phyloP scores from a whole-genome alignment of 1,140 invertebrate species.

The Elysia chlorotica region DNA sequence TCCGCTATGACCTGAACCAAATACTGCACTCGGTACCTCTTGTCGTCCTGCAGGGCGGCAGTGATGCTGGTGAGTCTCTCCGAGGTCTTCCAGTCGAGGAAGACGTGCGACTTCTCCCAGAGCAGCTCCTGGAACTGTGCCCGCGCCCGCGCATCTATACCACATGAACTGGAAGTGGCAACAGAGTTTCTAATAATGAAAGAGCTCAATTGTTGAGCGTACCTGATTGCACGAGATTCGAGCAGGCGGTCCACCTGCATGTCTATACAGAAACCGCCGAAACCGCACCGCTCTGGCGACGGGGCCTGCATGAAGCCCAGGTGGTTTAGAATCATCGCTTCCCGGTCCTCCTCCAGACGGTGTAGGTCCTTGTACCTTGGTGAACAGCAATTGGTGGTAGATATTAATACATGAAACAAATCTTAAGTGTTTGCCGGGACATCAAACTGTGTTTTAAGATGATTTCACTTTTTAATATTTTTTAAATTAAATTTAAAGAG shows the following conservation, averaged over 20 bases:
- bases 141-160: no score
- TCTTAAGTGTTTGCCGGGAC: no score
- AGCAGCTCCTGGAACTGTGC: conserved; percentile 92
- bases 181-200: no score
- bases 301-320: conserved; percentile 95
- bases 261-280: conserved; percentile 83
- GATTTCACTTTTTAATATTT: no score
- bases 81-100: conserved; percentile 82
- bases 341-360: conserved; percentile 90
- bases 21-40: no score
- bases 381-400: no score
- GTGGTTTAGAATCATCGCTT: conserved; percentile 92
- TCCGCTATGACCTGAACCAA: no score
- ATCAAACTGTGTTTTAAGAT: no score
- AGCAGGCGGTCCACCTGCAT: conserved; percentile 68
- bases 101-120: conserved; percentile 91
- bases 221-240: conserved; percentile 73
- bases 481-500: no score
- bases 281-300: conserved; percentile 91
- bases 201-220: conserved; percentile 8
- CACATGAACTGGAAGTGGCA: no score
- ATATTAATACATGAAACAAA: no score
- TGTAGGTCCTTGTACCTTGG: conserved; percentile 87
- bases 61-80: conserved; percentile 92
- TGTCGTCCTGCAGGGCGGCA: conserved; percentile 88